Evolutionary conservation across 2,888 invertebrate species (phyloP), one percentile per base, ranked within the genome.

Genomic region (Yponomeuta malinellus): DNA sequence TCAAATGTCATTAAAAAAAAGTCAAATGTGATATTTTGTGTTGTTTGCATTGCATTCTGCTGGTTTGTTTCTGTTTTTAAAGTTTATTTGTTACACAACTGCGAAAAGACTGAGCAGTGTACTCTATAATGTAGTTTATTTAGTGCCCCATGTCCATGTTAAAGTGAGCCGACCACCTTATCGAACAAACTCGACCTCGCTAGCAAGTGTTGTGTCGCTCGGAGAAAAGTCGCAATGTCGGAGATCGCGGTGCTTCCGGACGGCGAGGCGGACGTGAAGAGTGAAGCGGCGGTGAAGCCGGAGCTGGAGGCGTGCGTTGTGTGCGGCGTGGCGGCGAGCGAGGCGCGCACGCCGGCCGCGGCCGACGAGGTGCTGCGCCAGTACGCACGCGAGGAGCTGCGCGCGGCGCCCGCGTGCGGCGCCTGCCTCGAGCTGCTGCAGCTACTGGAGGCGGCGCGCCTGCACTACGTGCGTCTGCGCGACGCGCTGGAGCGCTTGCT

Each of bases 401-500:
- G 78, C 67, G 67, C 48, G 3, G 68, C 68, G 10, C 15, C 75
- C n/a, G 72, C 77, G 12, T 76, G 77, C 73, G 76, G 83, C 48
- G 81, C 77, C 71, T 91, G 91, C 75, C 82, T 78, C 72, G 86
- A 90, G 43, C 85, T 90, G 68, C 78, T 90, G 67, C 86, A 87
- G 74, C 80, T 88, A 63, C 77, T 91, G 63, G 90, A 91, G 74
- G 84, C 83, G 68, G 86, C 90, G 2, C 90, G 90, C 76, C 73
- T 85, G 23, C 89, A 90, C 73, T 91, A 90, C 72, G 63, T 78
- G 59, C 88, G 87, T 75, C 74, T 89, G 48, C 89, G 87, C 73
- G 86, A 87, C 68, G 78, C 86, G 9, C 90, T 91, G 74, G 88
- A 87, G 72, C 80, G 90, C 74, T 90, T 90, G 0, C 75, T 90